phyloP scores from a whole-genome alignment of 2,797 vertebrate genomes.

The Thamnophis elegans region DNA sequence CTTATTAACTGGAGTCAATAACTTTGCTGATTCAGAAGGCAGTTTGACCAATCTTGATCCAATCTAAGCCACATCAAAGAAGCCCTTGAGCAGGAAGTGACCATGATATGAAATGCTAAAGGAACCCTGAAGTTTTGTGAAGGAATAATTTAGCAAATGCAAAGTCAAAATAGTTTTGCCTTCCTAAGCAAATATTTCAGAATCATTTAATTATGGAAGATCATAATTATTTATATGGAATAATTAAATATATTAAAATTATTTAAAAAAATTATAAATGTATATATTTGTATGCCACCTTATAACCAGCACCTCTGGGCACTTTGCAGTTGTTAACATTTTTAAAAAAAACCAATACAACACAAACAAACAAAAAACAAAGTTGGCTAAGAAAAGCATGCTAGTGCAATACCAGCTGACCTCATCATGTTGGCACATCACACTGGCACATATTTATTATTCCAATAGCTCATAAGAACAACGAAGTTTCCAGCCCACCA shows the following conservation, averaged over 20 bases:
- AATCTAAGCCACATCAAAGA: not conserved
- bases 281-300: not conserved
- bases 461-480: slow-evolving; percentile 8
- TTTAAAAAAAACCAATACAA: not conserved
- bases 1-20: not conserved
- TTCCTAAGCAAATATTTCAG: not conserved
- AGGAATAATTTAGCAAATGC: not conserved
- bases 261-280: not conserved
- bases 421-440: not conserved
- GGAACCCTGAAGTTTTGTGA: not conserved
- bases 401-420: not conserved
- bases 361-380: not conserved
- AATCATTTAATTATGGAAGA: not conserved
- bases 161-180: not conserved
- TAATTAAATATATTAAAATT: not conserved
- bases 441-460: not conserved
- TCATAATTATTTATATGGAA: not conserved
- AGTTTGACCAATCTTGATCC: not conserved
- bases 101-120: not conserved
- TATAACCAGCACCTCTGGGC: not conserved
- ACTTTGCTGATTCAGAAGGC: not conserved
- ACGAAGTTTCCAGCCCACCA: slow-evolving; percentile 11
- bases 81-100: not conserved
- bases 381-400: not conserved
- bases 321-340: not conserved